Evolutionary conservation across 1,140 invertebrate species (phyloP).

Genomic region (Panagrolaimus sp.): DNA sequence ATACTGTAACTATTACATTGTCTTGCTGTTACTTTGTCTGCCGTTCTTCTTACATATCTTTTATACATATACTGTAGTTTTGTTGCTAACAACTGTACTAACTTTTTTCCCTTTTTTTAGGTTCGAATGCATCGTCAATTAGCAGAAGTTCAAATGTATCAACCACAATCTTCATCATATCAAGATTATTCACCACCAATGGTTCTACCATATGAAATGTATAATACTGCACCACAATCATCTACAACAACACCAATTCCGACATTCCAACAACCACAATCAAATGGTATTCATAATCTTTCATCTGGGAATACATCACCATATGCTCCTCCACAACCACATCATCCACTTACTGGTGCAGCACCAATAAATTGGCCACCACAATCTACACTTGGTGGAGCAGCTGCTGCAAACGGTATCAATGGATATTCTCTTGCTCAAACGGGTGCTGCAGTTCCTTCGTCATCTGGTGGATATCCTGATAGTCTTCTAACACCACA

Average conservation of each 20-base stretch:
- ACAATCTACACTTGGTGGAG: constrained; percentile 1
- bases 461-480: constrained; percentile 30
- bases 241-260: not conserved
- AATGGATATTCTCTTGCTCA: constrained; percentile 22
- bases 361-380: constrained; percentile 1
- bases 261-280: not conserved
- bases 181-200: constrained; percentile 14
- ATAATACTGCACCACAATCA: not conserved
- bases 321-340: not conserved
- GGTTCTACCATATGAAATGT: not conserved
- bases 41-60: not conserved
- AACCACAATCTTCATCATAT: not conserved
- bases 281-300: not conserved
- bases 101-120: constrained; percentile 7
- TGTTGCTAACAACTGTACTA: not conserved
- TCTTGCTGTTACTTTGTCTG: not conserved
- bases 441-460: constrained; percentile 27
- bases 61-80: no score
- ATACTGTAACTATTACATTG: not conserved
- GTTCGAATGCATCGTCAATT: not conserved
- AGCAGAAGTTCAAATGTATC: not conserved
- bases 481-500: not conserved
- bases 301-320: not conserved
- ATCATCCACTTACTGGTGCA: not conserved
- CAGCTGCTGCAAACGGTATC: not conserved